Conservation (phyloP, 2,888 invertebrate species). For the Bombylius discolor region DNA sequence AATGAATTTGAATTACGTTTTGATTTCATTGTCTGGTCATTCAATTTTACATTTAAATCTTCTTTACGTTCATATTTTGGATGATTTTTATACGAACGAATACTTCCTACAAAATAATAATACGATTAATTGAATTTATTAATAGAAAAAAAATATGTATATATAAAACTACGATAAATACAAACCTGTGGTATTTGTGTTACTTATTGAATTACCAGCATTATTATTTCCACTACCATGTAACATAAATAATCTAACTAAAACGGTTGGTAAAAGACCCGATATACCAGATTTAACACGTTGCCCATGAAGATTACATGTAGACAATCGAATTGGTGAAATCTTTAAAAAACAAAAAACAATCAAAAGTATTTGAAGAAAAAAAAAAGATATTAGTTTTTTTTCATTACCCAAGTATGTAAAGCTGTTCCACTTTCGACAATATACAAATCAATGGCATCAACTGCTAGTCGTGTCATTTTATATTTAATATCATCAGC, state of each 20-base stretch:
- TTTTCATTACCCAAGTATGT: constrained; percentile 55
- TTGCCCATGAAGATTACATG: constrained; percentile 90
- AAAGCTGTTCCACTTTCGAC: constrained; percentile 80
- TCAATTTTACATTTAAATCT: constrained; percentile 18
- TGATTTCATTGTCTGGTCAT: constrained; percentile 14
- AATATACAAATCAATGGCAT: constrained; percentile 79
- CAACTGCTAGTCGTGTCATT: constrained; percentile 79
- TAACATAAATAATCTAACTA: constrained; percentile 51
- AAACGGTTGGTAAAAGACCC: constrained; percentile 64
- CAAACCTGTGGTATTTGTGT: constrained; percentile 52
- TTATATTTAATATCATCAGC: constrained; percentile 83
- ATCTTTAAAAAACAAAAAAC: constrained; percentile 37
- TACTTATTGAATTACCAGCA: constrained; percentile 41
- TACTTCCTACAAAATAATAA: constrained; percentile 23
- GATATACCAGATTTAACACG: constrained; percentile 83
- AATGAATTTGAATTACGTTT: constrained; percentile 33
- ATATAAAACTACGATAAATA: constrained; percentile 33
- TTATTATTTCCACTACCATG: constrained; percentile 30
- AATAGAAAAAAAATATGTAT: neutral
- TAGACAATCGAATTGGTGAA: constrained; percentile 75
- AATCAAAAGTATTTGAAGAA: neutral
- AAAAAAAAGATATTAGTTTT: neutral
- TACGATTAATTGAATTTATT: no score
- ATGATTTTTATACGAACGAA: constrained; percentile 31
- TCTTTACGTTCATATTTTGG: constrained; percentile 25